Conservation (phyloP, 2,797 vertebrate genomes). For the Podarcis lilfordi region DNA sequence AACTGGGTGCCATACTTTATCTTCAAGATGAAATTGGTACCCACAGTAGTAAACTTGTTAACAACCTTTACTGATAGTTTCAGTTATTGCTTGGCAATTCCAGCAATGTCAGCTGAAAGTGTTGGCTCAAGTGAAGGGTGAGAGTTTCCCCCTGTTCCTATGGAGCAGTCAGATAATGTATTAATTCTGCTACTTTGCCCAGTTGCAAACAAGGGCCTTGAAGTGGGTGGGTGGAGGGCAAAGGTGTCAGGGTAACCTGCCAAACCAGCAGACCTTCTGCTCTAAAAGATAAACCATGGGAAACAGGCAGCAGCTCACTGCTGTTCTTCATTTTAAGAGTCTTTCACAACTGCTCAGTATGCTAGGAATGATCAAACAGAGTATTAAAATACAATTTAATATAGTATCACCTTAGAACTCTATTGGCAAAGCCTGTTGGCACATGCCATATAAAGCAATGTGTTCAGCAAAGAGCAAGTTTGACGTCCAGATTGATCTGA, state of each 20-base stretch:
- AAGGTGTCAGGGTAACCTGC: slow-evolving; percentile 12
- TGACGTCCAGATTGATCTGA: not conserved
- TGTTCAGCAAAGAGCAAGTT: not conserved
- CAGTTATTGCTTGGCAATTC: slow-evolving; percentile 41
- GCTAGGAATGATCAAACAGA: not conserved
- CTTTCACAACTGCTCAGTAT: rapidly evolving
- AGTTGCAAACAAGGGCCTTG: slow-evolving; percentile 4
- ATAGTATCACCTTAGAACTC: not conserved
- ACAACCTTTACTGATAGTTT: slow-evolving; percentile 53
- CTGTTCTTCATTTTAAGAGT: not conserved
- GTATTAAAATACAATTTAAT: not conserved
- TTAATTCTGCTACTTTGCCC: not conserved
- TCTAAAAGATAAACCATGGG: not conserved
- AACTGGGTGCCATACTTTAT: slow-evolving; percentile 54
- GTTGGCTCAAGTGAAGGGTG: slow-evolving; percentile 26
- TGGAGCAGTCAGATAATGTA: slow-evolving; percentile 3
- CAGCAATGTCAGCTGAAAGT: slow-evolving; percentile 10
- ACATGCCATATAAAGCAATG: not conserved
- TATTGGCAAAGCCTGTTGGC: not conserved
- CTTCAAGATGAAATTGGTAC: slow-evolving; percentile 52
- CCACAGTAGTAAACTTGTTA: slow-evolving; percentile 39
- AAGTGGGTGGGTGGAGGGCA: not conserved
- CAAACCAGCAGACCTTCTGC: not conserved
- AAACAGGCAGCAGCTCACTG: not conserved
- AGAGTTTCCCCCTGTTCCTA: not conserved